Percentiles rank a stretch among this genome's conserved stretches.
Evolutionary conservation across 2,888 invertebrate species (phyloP).

Genomic region (Agrotis segetum): DNA sequence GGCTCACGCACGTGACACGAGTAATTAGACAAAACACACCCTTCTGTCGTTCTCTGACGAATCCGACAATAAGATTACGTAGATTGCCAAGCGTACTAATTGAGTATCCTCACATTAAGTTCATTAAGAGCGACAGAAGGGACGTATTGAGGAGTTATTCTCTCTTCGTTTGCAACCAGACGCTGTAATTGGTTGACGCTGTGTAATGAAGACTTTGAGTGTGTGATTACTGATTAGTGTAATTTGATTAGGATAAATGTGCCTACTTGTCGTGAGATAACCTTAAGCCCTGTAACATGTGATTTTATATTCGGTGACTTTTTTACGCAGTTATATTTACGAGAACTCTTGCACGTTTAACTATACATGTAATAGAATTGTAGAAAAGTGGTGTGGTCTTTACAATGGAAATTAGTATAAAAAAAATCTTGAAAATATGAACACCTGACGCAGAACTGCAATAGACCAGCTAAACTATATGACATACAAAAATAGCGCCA

Average conservation of each 20-base stretch:
- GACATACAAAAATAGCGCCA: no score
- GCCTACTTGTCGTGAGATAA: neutral
- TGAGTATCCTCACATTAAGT: slow-evolving; percentile 66
- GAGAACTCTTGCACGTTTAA: neutral
- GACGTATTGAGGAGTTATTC: slow-evolving; percentile 67
- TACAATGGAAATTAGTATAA: no score
- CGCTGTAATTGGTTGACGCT: slow-evolving; percentile 73
- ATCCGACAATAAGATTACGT: slow-evolving; percentile 65
- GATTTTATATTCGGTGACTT: neutral
- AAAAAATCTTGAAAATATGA: no score
- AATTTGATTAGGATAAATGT: neutral
- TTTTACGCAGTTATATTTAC: neutral
- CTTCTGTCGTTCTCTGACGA: slow-evolving; percentile 48
- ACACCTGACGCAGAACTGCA: no score
- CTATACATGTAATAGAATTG: no score
- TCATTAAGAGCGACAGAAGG: slow-evolving; percentile 63
- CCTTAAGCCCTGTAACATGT: neutral
- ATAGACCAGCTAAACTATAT: no score
- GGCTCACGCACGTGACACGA: slow-evolving; percentile 27
- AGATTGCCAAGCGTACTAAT: slow-evolving; percentile 65
- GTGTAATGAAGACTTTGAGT: slow-evolving; percentile 63
- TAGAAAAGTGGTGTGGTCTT: no score
- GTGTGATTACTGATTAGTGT: slow-evolving; percentile 15
- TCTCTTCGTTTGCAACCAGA: slow-evolving; percentile 70
- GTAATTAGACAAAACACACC: slow-evolving; percentile 56